Base-by-base conservation (phyloP, 2,113 vertebrate species). In the Tupaia tana region DNA sequence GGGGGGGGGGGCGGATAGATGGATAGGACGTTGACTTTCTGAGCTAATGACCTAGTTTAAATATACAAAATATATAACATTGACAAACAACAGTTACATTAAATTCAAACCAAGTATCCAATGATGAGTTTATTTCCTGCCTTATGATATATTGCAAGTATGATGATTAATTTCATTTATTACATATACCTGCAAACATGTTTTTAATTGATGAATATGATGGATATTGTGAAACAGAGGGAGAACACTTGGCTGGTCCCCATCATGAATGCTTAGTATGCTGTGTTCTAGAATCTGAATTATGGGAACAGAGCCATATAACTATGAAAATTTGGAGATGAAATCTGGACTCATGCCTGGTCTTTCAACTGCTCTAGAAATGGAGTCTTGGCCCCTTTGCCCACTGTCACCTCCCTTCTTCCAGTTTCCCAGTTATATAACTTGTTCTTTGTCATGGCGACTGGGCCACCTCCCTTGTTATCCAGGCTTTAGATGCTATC, bases 11-110 rank as follows among this genome's bases (percentile, higher is more conserved):
- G 43, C 63, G 19, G 1, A 0, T 14, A 58, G 3, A 34, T 7
- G 19, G 66, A 64, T 31, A 71, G 1, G 24, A 27, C 12, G 16
- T 16, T 87, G 58, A 63, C 13, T 54, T 71, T 64, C 54, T n/a
- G 20, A 91, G 81, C 81, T 70, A 95, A 67, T 3, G 15, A 69
- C 9, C 16, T 82, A 16, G 9, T 81, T 92, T 82, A 96, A 93
- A 85, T 85, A 64, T 19, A 34, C 16, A 73, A 89, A 86, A 74
- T 29, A n/a, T n/a, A n/a, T 12, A 54, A 70, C 85, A 70, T n/a
- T 34, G 29, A 67, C 43, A 78, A 31, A 29, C 56, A 74, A 59
- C 22, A 69, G 22, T 75, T 58, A 89, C 73, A 74, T 90, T 67
- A 67, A 79, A 80, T 3, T 29, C 73, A 77, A 82, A 86, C 52